phyloP scores from a whole-genome alignment of 2,797 vertebrate species.

The Acrossocheilus fasciatus region DNA sequence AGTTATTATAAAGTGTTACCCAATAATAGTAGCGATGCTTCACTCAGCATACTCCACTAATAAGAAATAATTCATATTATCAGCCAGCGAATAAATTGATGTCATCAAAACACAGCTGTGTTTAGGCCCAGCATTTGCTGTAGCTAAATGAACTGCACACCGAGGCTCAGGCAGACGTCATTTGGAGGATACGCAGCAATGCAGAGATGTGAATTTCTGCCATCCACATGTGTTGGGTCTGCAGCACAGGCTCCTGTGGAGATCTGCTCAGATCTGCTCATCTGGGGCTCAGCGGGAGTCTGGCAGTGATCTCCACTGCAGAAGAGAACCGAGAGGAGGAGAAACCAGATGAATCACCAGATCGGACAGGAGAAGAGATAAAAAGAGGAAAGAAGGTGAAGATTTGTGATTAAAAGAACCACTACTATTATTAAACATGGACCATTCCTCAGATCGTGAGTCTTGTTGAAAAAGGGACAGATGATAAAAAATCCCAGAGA shows the following conservation, averaged over 20 bases:
- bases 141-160: neutral
- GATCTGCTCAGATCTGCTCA: conserved; percentile 42
- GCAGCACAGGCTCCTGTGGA: conserved; percentile 46
- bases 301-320: conserved; percentile 49
- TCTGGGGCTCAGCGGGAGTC: conserved; percentile 45
- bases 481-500: neutral
- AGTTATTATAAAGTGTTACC: too few species aligned
- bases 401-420: neutral
- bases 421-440: neutral
- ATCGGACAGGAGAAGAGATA: neutral
- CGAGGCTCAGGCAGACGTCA: neutral
- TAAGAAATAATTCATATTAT: neutral
- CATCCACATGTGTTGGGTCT: conserved; percentile 44
- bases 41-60: neutral
- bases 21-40: neutral
- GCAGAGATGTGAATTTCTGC: conserved; percentile 24
- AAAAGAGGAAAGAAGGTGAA: conserved; percentile 3
- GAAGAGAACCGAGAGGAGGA: neutral
- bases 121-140: neutral
- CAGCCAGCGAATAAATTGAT: neutral
- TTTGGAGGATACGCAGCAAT: conserved; percentile 1
- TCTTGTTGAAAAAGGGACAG: neutral
- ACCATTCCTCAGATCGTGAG: neutral
- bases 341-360: neutral
- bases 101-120: neutral